Percentiles rank a stretch among this genome's conserved stretches.
phyloP scores from a whole-genome alignment of 2,113 vertebrate species.

The Myrmophylax atrothorax region DNA sequence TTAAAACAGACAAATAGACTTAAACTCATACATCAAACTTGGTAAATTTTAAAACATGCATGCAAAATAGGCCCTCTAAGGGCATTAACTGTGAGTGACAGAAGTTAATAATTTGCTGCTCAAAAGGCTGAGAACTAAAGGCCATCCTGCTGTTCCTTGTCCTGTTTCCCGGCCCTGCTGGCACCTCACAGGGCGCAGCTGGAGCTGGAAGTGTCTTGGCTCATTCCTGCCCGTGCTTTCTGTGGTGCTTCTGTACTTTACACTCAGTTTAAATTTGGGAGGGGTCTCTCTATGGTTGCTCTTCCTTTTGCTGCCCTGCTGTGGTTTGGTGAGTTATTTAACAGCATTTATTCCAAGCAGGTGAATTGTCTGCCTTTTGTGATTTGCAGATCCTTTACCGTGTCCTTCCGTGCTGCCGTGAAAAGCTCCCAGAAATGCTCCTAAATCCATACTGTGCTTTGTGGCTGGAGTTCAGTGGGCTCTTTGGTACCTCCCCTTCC shows the following conservation, averaged over 20 bases:
- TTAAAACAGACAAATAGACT: not conserved
- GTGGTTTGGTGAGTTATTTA: not conserved
- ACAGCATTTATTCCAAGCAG: not conserved
- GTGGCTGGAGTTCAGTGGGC: not conserved
- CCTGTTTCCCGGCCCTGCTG: accelerated
- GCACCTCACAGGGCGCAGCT: not conserved
- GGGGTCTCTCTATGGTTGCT: not conserved
- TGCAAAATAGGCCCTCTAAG: not conserved
- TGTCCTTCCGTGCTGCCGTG: not conserved
- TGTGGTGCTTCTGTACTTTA: not conserved
- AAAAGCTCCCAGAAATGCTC: not conserved
- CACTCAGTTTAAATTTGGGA: not conserved
- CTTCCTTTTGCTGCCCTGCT: not conserved
- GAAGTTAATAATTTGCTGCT: not conserved
- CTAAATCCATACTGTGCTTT: not conserved
- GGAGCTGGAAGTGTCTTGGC: not conserved
- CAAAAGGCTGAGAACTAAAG: not conserved
- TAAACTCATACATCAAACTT: not conserved
- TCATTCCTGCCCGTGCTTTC: not conserved
- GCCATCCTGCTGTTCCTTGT: not conserved
- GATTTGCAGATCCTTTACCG: not conserved
- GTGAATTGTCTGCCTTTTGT: not conserved
- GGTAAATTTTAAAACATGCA: not conserved
- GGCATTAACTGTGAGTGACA: not conserved
- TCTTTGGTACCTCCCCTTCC: not conserved